These are phyloP conservation scores for Agelastica alni DNA, from an alignment of 2,888 invertebrate genomes.

Conservation along the genomic window DNA sequence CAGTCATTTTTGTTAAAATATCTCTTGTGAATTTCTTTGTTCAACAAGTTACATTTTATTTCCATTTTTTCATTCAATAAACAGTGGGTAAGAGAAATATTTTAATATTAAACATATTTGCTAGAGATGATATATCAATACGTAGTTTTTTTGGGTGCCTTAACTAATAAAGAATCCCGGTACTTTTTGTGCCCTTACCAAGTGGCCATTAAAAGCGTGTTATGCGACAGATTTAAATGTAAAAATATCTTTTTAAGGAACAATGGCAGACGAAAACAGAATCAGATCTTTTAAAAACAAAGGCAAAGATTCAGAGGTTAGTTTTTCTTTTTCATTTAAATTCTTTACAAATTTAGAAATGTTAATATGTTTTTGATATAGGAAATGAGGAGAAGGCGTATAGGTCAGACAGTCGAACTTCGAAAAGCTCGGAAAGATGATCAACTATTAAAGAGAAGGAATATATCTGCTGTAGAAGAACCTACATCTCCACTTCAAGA, in stretches of 20 bases:
- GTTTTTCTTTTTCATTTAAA: too few species aligned
- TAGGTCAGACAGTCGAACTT: conserved; percentile 86
- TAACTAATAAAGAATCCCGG: conserved; percentile 1
- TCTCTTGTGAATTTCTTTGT: conserved; percentile 10
- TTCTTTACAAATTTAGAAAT: too few species aligned
- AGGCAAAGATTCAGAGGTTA: conserved; percentile 75
- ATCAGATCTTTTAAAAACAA: conserved; percentile 78
- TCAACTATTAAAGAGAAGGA: conserved; percentile 87
- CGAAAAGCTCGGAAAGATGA: conserved; percentile 94
- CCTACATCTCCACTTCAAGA: conserved; percentile 61
- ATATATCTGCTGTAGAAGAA: conserved; percentile 67
- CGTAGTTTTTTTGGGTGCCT: conserved; percentile 3
- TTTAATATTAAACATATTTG: neutral
- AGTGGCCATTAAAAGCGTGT: conserved; percentile 17
- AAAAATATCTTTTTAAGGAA: conserved; percentile 11
- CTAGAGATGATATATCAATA: neutral
- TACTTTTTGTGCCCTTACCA: conserved; percentile 16
- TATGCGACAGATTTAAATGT: neutral
- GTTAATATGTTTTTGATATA: conserved; percentile 46
- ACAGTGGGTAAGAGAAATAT: conserved; percentile 10
- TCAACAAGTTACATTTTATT: conserved; percentile 12
- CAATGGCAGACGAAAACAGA: conserved; percentile 69
- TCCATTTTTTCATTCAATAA: conserved; percentile 9
- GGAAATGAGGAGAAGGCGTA: conserved; percentile 88
- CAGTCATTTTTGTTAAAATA: conserved; percentile 27